These are phyloP conservation scores for Solenodon paradoxus DNA, from an alignment of 2,113 vertebrate genomes.

Conservation along the genomic window DNA sequence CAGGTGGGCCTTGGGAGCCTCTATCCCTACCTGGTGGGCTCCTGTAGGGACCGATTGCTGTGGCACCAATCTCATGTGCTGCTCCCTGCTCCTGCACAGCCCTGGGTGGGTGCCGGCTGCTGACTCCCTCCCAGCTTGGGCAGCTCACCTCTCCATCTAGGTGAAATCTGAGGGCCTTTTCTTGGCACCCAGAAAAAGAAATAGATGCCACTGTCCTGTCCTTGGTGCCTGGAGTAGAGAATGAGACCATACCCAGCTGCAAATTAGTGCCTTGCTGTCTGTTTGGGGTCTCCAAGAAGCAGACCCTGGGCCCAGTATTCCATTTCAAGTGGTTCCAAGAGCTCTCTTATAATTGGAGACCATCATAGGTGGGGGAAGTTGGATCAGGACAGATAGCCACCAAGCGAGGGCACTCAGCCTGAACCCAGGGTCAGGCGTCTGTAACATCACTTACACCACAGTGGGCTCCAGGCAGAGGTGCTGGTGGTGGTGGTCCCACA, in stretches of 20 bases:
- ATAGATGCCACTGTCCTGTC: not conserved
- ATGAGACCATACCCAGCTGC: not conserved
- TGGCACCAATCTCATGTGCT: rapidly evolving
- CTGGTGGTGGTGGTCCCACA: not conserved
- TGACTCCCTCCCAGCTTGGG: not conserved
- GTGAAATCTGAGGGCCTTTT: not conserved
- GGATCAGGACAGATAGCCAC: not conserved
- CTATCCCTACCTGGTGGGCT: not conserved
- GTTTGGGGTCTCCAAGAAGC: not conserved
- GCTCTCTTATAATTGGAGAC: not conserved
- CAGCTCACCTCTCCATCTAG: rapidly evolving
- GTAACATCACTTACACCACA: not conserved
- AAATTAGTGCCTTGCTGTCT: not conserved
- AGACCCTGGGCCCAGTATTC: not conserved
- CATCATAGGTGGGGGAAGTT: rapidly evolving
- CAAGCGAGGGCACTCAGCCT: not conserved
- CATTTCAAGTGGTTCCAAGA: not conserved
- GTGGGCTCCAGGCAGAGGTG: not conserved
- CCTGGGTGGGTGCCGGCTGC: not conserved
- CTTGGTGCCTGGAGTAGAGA: not conserved
- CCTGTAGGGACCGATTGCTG: rapidly evolving
- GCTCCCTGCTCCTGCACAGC: not conserved
- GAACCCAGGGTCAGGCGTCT: not conserved
- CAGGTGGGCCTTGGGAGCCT: constrained; percentile 83
- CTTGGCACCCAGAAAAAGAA: not conserved